A percentile compares a stretch with the other conserved stretches of the same genome.
Evolutionary conservation across 2,888 invertebrate genomes (phyloP).

Genomic region (Caenorhabditis japonica): DNA sequence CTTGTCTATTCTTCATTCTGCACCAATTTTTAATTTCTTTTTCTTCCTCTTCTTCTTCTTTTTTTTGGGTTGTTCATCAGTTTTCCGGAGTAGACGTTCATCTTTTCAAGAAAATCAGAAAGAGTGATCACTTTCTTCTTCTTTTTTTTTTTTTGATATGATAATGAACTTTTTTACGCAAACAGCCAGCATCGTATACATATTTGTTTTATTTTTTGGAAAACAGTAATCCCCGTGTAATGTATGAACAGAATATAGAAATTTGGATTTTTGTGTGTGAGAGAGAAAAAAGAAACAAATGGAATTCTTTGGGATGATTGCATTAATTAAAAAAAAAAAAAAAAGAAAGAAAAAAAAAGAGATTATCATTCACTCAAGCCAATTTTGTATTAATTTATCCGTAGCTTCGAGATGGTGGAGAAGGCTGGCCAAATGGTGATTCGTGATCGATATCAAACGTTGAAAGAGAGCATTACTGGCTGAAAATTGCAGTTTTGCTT

Average conservation of each 20-base stretch:
- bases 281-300: constrained; percentile 18
- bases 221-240: constrained; percentile 19
- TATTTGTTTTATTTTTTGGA: too few species aligned
- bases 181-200: not conserved
- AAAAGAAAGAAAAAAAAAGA: not conserved
- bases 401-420: constrained; percentile 45
- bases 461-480: constrained; percentile 66
- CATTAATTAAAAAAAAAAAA: not conserved
- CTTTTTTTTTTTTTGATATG: too few species aligned
- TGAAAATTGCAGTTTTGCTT: constrained; percentile 41
- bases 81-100: constrained; percentile 27
- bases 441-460: constrained; percentile 16
- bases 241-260: constrained; percentile 14
- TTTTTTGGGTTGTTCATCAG: constrained; percentile 35
- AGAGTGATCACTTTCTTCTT: not conserved
- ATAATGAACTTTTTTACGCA: constrained; percentile 9
- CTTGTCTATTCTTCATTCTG: constrained; percentile 2
- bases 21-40: not conserved
- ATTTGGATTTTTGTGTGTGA: not conserved
- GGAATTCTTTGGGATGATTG: constrained; percentile 17
- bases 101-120: constrained; percentile 16
- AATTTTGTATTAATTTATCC: constrained; percentile 33
- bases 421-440: constrained; percentile 7
- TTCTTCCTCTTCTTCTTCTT: not conserved
- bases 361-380: constrained; percentile 9